These are phyloP conservation scores for Drosophila nigromelanica DNA, from an alignment of 1,140 invertebrate species.

Conservation along the genomic window DNA sequence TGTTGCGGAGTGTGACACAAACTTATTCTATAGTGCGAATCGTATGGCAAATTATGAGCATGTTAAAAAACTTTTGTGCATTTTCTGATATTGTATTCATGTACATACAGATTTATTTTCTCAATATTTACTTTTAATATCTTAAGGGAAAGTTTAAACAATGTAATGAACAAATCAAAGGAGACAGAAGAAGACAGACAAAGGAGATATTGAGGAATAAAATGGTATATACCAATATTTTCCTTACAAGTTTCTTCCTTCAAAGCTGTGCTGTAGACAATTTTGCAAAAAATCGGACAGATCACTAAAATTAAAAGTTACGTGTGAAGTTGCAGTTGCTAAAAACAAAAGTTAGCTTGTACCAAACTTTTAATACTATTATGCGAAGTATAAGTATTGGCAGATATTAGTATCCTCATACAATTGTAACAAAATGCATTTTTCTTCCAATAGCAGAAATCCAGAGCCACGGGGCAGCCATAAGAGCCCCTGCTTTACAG, in stretches of 20 bases:
- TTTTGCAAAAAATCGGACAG: no score
- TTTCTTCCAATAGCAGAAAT: slow-evolving; percentile 7
- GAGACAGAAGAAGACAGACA: no score
- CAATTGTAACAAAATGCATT: background rate
- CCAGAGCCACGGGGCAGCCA: slow-evolving; percentile 30
- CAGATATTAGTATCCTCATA: background rate
- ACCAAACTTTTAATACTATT: background rate
- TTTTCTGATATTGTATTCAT: background rate
- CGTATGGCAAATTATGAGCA: slow-evolving; percentile 45
- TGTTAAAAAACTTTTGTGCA: slow-evolving; percentile 18
- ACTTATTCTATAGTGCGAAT: slow-evolving; percentile 38
- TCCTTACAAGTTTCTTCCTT: no score
- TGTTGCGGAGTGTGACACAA: slow-evolving; percentile 14
- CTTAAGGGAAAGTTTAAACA: no score
- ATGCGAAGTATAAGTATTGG: background rate
- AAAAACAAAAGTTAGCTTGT: no score
- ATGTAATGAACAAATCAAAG: no score
- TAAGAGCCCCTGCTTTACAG: slow-evolving; percentile 17
- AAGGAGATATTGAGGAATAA: no score
- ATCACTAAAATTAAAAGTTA: no score
- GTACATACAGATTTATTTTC: background rate
- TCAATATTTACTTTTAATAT: background rate
- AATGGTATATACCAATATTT: no score
- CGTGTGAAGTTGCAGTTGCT: no score
- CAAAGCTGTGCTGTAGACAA: no score